Conservation (phyloP, 2,113 vertebrate species). For the Trichechus manatus region DNA sequence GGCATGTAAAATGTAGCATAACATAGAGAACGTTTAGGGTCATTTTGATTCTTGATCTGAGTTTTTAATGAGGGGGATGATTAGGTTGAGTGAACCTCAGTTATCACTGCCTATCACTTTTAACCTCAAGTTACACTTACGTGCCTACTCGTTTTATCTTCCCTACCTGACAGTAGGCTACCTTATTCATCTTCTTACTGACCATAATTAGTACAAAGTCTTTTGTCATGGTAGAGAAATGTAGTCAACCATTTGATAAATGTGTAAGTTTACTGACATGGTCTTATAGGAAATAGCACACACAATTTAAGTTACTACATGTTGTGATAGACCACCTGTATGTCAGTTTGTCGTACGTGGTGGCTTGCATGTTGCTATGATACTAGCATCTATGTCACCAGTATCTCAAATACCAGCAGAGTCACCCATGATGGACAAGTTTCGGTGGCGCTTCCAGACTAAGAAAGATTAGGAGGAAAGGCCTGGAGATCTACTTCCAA, state of each 20-base stretch:
- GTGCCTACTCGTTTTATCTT: neutral
- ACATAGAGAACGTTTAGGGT: neutral
- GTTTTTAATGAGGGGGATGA: neutral
- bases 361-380: neutral
- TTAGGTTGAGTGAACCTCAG: neutral
- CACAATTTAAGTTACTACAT: neutral
- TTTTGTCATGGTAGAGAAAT: neutral
- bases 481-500: neutral
- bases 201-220: neutral
- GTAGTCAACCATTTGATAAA: neutral
- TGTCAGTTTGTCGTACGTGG: neutral
- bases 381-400: neutral
- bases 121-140: too few species aligned
- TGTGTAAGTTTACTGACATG: neutral
- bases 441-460: neutral
- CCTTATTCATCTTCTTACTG: neutral
- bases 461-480: neutral
- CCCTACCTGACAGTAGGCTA: neutral
- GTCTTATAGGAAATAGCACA: neutral
- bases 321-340: neutral
- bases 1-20: neutral
- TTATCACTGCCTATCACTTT: neutral
- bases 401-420: neutral
- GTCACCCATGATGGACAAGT: neutral
- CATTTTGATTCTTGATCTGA: neutral